Evolutionary conservation across 2,113 vertebrate genomes (phyloP).

Genomic region (Callipepla californica): DNA sequence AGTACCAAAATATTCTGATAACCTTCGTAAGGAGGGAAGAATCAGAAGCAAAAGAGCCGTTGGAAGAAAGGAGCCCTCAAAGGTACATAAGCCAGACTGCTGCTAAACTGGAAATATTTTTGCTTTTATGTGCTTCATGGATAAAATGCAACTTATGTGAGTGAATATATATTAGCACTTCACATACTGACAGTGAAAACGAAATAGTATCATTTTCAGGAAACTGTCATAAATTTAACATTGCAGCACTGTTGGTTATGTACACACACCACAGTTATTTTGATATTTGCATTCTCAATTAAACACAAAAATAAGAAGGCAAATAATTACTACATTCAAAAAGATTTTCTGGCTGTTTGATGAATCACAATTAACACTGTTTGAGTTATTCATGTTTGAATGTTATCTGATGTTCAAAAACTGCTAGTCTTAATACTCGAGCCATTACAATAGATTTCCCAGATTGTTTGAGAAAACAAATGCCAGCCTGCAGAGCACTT

Average conservation of each 20-base stretch:
- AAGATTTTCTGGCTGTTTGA: neutral
- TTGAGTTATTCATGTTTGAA: neutral
- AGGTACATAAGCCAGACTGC: neutral
- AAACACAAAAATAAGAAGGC: neutral
- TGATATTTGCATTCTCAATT: neutral
- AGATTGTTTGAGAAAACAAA: conserved; percentile 53
- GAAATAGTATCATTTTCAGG: neutral
- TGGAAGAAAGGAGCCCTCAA: neutral
- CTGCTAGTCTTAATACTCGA: neutral
- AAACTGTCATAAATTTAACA: neutral
- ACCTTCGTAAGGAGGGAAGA: neutral
- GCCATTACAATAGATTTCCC: conserved; percentile 9
- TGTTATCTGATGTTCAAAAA: neutral
- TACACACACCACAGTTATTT: neutral
- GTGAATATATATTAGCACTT: neutral
- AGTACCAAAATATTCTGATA: neutral
- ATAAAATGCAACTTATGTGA: neutral
- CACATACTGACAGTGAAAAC: neutral
- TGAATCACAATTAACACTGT: neutral
- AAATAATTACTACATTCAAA: neutral
- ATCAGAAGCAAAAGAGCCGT: neutral
- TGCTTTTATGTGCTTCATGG: neutral
- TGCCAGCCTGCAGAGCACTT: neutral
- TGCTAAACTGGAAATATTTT: neutral
- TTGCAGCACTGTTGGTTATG: neutral